Evolutionary conservation across 2,113 vertebrate species (phyloP).

Genomic region (Rhinolophus sinicus): DNA sequence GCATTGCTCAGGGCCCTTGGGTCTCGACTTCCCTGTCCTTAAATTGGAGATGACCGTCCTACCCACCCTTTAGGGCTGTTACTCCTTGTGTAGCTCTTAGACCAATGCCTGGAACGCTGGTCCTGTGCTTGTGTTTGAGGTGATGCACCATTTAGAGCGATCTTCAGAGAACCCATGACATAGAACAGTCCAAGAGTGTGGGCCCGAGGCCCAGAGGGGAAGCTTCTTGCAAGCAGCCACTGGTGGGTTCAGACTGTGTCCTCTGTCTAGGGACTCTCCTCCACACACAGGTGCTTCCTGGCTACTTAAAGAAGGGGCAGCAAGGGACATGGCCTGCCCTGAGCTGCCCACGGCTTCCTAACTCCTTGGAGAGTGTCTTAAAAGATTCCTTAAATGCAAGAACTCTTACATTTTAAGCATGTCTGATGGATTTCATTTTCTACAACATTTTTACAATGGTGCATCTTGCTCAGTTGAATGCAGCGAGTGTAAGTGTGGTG

Average conservation of each 20-base stretch:
- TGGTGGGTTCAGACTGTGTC: neutral
- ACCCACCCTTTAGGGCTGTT: too few relatives aligned
- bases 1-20: neutral
- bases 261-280: neutral
- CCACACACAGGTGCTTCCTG: fast-evolving
- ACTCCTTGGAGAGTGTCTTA: neutral
- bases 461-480: neutral
- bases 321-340: fast-evolving
- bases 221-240: too few relatives aligned
- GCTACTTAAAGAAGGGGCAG: neutral
- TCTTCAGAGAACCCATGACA: neutral
- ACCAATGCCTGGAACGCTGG: fast-evolving
- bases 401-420: neutral
- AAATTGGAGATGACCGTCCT: fast-evolving
- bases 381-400: neutral
- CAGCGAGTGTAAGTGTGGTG: too few relatives aligned
- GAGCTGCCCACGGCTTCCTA: neutral
- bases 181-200: neutral
- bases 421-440: neutral
- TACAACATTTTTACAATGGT: too few relatives aligned
- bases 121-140: neutral
- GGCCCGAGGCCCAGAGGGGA: neutral
- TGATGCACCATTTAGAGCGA: too few relatives aligned
- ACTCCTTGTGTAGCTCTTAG: too few relatives aligned
- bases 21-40: neutral